Conservation (phyloP, 2,797 vertebrate species). For the Channa striata region DNA sequence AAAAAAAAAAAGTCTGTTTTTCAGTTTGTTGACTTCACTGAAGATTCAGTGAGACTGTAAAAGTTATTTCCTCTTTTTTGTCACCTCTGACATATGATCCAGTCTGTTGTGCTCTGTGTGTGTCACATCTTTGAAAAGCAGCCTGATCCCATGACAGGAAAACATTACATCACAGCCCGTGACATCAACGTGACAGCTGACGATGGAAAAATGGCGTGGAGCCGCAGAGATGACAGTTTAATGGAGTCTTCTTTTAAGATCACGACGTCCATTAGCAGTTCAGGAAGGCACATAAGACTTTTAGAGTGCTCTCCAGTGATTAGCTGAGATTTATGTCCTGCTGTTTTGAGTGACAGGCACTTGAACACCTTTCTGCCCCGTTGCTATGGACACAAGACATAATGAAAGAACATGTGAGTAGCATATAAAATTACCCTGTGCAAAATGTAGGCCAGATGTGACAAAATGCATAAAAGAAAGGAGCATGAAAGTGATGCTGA, state of each 20-base stretch:
- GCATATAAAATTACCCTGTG: neutral
- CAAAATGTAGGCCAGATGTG: conserved; percentile 8
- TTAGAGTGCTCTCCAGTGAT: conserved; percentile 60
- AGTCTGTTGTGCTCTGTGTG: conserved; percentile 42
- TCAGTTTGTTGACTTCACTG: conserved; percentile 41
- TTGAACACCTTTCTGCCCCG: conserved; percentile 89
- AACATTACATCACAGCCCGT: conserved; percentile 22
- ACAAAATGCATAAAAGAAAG: neutral
- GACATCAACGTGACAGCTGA: conserved; percentile 27
- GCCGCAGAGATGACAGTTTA: conserved; percentile 37
- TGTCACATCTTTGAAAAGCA: conserved; percentile 30
- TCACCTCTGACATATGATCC: conserved; percentile 16
- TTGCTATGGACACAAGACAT: conserved; percentile 75
- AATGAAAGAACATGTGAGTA: conserved; percentile 32
- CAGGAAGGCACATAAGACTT: conserved; percentile 73
- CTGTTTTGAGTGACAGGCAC: conserved; percentile 86
- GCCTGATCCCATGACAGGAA: conserved; percentile 28
- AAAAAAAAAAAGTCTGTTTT: conserved; percentile 36
- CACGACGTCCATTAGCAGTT: conserved; percentile 49
- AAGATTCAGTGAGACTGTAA: conserved; percentile 20
- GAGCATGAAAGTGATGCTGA: neutral
- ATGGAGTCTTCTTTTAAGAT: conserved; percentile 55
- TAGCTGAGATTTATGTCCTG: conserved; percentile 80
- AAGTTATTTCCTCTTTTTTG: conserved; percentile 13
- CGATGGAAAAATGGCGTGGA: conserved; percentile 8